Evolutionary conservation across 2,888 invertebrate species (phyloP).

Genomic region (Phanerotoma sp.): DNA sequence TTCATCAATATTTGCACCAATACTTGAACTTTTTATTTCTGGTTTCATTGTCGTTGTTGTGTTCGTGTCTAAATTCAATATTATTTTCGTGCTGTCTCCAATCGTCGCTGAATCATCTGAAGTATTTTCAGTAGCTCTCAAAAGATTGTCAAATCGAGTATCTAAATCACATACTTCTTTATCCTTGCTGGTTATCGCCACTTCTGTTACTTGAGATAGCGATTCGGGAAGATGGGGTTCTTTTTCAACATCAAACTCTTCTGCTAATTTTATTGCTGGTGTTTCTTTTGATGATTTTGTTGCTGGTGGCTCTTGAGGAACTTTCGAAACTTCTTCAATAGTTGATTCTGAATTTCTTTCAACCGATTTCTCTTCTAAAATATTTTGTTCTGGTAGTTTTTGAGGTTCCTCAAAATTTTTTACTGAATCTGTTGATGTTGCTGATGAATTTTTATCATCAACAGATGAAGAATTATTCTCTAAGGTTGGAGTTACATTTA

Average conservation of each 20-base stretch:
- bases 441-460: slow-evolving; percentile 5
- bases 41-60: slow-evolving; percentile 54
- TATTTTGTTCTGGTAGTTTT: background rate
- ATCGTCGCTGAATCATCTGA: too few relatives aligned
- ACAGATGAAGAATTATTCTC: background rate
- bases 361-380: too few relatives aligned
- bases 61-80: slow-evolving; percentile 54
- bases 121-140: slow-evolving; percentile 34
- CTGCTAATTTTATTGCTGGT: background rate
- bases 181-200: slow-evolving; percentile 27
- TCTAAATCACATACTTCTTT: slow-evolving; percentile 47
- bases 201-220: slow-evolving; percentile 1
- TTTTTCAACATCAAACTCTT: slow-evolving; percentile 32
- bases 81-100: slow-evolving; percentile 45
- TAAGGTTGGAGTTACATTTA: background rate
- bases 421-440: background rate
- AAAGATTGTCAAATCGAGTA: slow-evolving; percentile 45
- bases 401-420: background rate
- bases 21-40: slow-evolving; percentile 32
- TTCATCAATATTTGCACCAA: slow-evolving; percentile 22
- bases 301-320: too few relatives aligned
- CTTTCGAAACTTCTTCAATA: slow-evolving; percentile 18
- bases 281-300: too few relatives aligned
- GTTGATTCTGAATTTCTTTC: slow-evolving; percentile 2
- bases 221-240: too few relatives aligned